Conservation (phyloP, 2,888 invertebrate species). For the Archaeoteleia sp. region DNA sequence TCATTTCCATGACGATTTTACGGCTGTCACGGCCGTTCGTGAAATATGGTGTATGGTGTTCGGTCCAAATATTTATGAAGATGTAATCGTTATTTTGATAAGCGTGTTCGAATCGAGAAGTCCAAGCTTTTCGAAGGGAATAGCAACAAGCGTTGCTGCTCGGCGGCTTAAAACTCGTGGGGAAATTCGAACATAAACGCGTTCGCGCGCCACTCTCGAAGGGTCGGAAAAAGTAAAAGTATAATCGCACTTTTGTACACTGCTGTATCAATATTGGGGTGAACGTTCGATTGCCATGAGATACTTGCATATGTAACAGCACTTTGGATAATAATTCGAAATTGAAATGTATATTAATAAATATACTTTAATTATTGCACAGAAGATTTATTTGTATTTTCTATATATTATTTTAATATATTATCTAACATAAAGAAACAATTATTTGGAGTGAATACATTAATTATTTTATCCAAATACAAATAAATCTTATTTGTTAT, state of each 20-base stretch:
- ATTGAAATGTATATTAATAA: background rate
- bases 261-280: slow-evolving; percentile 70
- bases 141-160: slow-evolving; percentile 20
- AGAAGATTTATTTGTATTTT: too few species aligned
- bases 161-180: slow-evolving; percentile 52
- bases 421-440: too few species aligned
- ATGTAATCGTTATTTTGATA: slow-evolving; percentile 75
- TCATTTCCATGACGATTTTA: slow-evolving; percentile 73
- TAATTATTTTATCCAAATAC: too few species aligned
- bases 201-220: slow-evolving; percentile 63
- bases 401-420: too few species aligned
- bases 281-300: slow-evolving; percentile 44
- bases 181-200: slow-evolving; percentile 73
- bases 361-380: background rate
- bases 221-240: slow-evolving; percentile 50
- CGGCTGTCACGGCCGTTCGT: slow-evolving; percentile 60
- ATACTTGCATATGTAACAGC: slow-evolving; percentile 25
- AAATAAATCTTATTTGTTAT: too few species aligned
- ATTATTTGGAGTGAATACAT: too few species aligned
- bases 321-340: slow-evolving; percentile 7
- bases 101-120: slow-evolving; percentile 67
- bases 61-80: slow-evolving; percentile 75
- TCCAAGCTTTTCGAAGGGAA: slow-evolving; percentile 12
- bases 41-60: slow-evolving; percentile 59
- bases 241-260: slow-evolving; percentile 67